Evolutionary conservation across 1,140 invertebrate genomes (phyloP), one percentile per base, ranked within the genome.

Genomic region (Pseudomyrmex dendroicus): DNA sequence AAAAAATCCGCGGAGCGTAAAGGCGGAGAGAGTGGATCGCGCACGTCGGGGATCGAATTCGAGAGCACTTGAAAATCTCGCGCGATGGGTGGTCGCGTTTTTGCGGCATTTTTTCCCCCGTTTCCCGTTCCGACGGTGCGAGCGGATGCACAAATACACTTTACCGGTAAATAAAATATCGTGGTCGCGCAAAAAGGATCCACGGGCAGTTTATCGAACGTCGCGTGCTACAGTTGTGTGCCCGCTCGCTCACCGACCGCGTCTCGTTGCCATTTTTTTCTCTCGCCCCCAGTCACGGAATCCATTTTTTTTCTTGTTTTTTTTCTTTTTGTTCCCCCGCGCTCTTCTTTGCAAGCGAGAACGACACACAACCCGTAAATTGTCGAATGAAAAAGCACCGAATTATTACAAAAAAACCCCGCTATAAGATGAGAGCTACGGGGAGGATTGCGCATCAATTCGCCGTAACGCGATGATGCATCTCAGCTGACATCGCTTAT

Each of bases 141-240:
- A 76, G 63, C 70, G 73, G 67, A 62, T 68, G 82, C 85, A 44
- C 61, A 70, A 82, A 89, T 82, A 86, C 68, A 80, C 84, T 89
- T 84, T 48, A 12, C 62, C 46, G 66, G 89, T 88, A 88, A 84
- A 88, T 88, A 87, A 90, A 87, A 86, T 90, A 84, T 85, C 86
- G 59, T 59, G 72, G 72, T 35, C 35, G 72, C 54, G 48, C 67
- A 88, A 86, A 90, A 89, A 87, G 83, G 76, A 85, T n/a, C 61
- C 66, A 61, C 52, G 63, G 76, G 66, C 84, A 87, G 84, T 90
- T 88, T 89, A 90, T 90, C 84, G 85, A 89, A 88, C 84, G 68
- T 84, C 63, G 15, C 25, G 70, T 61, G 73, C 74, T 86, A 86
- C 77, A 77, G 88, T 89, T 84, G 84, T 84, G 57, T 22, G 54